phyloP scores from a whole-genome alignment of 2,888 invertebrate genomes.

The Dolomedes plantarius region DNA sequence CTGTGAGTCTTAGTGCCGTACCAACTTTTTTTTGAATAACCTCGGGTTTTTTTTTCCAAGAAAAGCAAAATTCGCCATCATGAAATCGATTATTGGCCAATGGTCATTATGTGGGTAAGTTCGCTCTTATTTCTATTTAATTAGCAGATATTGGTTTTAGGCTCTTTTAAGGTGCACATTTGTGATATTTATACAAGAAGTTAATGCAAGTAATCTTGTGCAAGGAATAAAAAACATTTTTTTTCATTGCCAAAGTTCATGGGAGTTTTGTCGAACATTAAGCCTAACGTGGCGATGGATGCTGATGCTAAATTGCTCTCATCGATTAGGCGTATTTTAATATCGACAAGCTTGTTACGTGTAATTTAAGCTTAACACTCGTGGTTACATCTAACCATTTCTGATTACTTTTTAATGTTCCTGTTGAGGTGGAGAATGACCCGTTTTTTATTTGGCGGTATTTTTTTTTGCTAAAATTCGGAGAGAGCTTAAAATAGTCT shows the following conservation, averaged over 20 bases:
- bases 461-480: too few species aligned
- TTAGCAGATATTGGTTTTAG: not conserved
- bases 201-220: not conserved
- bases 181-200: not conserved
- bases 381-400: too few species aligned
- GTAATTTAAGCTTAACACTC: too few species aligned
- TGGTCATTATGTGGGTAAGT: slow-evolving; percentile 18
- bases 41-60: too few species aligned
- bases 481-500: too few species aligned
- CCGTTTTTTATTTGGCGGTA: too few species aligned
- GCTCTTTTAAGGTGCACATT: not conserved
- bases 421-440: too few species aligned
- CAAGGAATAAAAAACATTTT: not conserved
- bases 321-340: not conserved
- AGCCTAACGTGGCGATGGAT: slow-evolving; percentile 11
- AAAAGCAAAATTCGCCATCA: slow-evolving; percentile 35
- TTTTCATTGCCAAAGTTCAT: slow-evolving; percentile 7
- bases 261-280: not conserved
- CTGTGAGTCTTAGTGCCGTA: too few species aligned
- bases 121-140: not conserved
- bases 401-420: too few species aligned
- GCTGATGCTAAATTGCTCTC: not conserved
- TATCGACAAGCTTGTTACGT: too few species aligned
- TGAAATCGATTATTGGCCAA: slow-evolving; percentile 35
- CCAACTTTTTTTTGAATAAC: too few species aligned